phyloP scores from a whole-genome alignment of 2,797 vertebrate species.

The Natrix natrix region DNA sequence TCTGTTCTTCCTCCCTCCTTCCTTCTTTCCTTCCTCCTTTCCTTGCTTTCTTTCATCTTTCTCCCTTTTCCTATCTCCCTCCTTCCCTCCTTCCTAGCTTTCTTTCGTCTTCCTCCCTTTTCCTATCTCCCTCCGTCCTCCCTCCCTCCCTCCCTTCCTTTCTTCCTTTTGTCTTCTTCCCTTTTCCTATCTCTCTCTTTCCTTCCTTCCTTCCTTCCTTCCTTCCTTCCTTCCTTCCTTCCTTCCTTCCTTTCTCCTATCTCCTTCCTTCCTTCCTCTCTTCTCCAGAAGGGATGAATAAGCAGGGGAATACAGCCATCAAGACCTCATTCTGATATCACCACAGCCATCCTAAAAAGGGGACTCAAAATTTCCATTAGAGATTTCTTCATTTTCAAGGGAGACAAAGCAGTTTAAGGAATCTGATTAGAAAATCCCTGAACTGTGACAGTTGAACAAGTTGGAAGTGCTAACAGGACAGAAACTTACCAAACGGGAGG shows the following conservation, averaged over 20 bases:
- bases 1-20: not conserved
- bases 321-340: not conserved
- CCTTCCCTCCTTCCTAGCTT: no score
- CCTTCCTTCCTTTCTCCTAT: no score
- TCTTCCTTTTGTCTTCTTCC: no score
- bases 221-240: no score
- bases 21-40: not conserved
- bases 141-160: no score
- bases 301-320: not conserved
- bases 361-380: not conserved
- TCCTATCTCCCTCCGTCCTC: no score
- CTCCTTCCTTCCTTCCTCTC: no score
- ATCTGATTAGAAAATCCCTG: not conserved
- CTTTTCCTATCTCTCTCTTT: no score
- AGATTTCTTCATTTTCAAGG: not conserved
- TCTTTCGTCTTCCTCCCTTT: no score
- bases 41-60: not conserved
- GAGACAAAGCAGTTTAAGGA: not conserved
- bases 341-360: not conserved
- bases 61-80: no score
- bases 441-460: not conserved
- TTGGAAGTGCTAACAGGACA: rapidly evolving
- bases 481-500: constrained; percentile 85
- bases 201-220: no score
- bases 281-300: not conserved